These are phyloP conservation scores for Malurus cyaneus DNA, from an alignment of 2,113 vertebrate species.

Conservation along the genomic window DNA sequence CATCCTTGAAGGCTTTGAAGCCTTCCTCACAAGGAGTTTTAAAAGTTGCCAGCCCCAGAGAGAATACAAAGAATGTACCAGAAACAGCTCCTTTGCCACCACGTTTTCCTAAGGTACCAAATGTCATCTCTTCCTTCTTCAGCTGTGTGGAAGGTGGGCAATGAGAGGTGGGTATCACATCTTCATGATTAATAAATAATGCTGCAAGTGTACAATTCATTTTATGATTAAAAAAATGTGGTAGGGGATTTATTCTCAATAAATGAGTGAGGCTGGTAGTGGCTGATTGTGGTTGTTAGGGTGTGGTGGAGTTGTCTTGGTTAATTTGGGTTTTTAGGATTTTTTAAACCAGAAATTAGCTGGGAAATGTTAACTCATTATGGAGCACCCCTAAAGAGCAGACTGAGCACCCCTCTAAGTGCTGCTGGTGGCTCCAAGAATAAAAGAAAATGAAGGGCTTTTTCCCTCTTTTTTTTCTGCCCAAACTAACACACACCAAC, in stretches of 20 bases:
- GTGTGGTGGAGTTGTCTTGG: not conserved
- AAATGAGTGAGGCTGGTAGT: not conserved
- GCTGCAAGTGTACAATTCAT: not conserved
- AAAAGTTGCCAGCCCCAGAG: not conserved
- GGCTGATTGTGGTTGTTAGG: not conserved
- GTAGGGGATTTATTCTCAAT: not conserved
- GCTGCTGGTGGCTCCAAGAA: not conserved
- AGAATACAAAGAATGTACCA: not conserved
- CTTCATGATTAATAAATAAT: not conserved
- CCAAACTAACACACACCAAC: not conserved
- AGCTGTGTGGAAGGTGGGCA: accelerated
- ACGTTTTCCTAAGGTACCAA: not conserved
- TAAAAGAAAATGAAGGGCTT: not conserved
- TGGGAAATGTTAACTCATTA: not conserved
- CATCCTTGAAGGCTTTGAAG: not conserved
- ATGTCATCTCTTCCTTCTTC: not conserved
- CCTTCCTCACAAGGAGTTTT: not conserved
- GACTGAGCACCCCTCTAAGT: not conserved
- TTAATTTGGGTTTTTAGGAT: not conserved
- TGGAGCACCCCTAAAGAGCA: not conserved
- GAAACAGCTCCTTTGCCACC: not conserved
- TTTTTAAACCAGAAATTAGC: not conserved
- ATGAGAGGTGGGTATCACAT: not conserved
- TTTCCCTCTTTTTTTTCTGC: not conserved
- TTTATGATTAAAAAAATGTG: not conserved